Conservation (phyloP, 2,888 invertebrate genomes). For the Cybosia mesomella region DNA sequence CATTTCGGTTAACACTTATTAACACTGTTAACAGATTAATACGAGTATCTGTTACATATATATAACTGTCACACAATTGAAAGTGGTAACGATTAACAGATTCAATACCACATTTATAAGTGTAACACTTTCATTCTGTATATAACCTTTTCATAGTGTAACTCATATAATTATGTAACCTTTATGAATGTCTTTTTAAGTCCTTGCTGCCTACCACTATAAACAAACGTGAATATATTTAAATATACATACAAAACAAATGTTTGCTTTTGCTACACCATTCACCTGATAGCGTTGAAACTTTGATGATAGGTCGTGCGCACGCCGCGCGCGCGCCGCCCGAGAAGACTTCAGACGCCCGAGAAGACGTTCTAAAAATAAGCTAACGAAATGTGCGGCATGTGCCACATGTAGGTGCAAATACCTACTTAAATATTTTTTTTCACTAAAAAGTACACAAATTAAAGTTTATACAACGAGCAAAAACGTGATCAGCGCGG, state of each 20-base stretch:
- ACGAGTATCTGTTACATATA: too few relatives aligned
- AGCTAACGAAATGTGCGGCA: background rate
- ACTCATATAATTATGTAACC: too few relatives aligned
- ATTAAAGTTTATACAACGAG: background rate
- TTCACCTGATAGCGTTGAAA: conserved; percentile 4
- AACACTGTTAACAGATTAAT: too few relatives aligned
- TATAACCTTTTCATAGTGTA: too few relatives aligned
- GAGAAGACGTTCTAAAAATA: background rate
- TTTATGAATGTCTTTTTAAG: too few relatives aligned
- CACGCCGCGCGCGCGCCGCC: background rate
- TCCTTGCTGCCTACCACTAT: too few relatives aligned
- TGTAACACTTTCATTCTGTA: too few relatives aligned
- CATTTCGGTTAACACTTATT: too few relatives aligned
- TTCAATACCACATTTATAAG: too few relatives aligned
- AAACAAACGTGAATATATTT: conserved; percentile 5
- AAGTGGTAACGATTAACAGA: too few relatives aligned
- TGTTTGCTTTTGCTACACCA: background rate
- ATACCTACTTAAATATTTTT: background rate
- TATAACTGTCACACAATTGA: too few relatives aligned
- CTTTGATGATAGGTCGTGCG: conserved; percentile 4
- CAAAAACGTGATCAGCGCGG: background rate
- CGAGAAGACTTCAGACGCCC: background rate
- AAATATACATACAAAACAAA: background rate
- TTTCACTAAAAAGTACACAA: background rate
- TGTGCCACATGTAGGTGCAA: background rate